Base-by-base conservation (phyloP, 2,797 vertebrate species). In the Sternotherus odoratus region DNA sequence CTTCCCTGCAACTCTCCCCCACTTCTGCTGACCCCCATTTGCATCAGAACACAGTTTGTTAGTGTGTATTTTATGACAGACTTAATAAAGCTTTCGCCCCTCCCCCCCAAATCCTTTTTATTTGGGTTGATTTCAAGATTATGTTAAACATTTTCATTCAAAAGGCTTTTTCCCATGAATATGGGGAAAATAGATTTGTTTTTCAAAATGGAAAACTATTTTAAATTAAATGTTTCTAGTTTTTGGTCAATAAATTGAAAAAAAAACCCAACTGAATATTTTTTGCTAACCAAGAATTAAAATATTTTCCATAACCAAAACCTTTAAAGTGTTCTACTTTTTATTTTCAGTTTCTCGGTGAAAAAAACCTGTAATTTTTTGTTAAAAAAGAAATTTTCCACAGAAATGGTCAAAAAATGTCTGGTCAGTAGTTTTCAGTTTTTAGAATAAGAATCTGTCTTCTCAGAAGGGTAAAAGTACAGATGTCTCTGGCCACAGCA, bases 221-320 rank as follows among this genome's bases (percentile, higher is more conserved):
- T 48, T 75, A 43, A 48, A 48, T 48, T 39, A 69, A 75, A 28
- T 13, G 2, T 74, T 92, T 21, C 57, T 79, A 53, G 9, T 36
- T 91, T 66, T 48, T 75, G 23, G 1, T 86, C 5, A 16, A n/a
- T 2, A 88, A 39, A 72, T 5, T 72, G 23, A 89, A 60, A 30
- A 33, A 89, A 43, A 77, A 2, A 17, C 89, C 9, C n/a, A 79
- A 60, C 23, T 0, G 0, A n/a, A 66, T 66, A 23, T 39, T 10
- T 10, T 60, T 63, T 87, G 90, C 13, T 48, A 89, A 84, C 6
- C 33, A 8, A 77, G 8, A 46, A 12, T 49, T 69, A 36, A 69
- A 39, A 12, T 69, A 69, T 69, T 69, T 69, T 23, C 66, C 66
- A 12, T 24, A 69, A 39, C 5, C 3, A 39, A 39, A 69, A 69